These are phyloP conservation scores for Uria aalge DNA, from an alignment of 2,113 vertebrate species.

Conservation along the genomic window DNA sequence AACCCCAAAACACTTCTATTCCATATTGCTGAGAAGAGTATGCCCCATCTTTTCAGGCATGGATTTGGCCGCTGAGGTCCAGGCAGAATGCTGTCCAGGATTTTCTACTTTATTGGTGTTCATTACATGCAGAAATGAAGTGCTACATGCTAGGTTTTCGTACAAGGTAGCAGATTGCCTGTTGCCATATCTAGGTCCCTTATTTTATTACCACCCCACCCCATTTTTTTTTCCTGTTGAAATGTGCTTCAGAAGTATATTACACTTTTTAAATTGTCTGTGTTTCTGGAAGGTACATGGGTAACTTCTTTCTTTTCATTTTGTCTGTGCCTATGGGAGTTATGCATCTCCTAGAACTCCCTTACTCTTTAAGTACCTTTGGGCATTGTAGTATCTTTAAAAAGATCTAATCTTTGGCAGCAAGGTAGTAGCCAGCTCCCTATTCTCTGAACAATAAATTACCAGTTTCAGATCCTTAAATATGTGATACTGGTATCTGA, in stretches of 20 bases:
- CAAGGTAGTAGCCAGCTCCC: neutral
- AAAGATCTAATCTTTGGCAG: neutral
- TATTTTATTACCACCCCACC: neutral
- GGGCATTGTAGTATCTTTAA: neutral
- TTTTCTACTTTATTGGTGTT: accelerated
- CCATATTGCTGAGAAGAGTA: accelerated
- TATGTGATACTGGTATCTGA: neutral
- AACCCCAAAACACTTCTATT: neutral
- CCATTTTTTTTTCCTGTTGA: neutral
- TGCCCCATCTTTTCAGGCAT: neutral
- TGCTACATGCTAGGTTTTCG: neutral
- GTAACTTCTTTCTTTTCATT: neutral
- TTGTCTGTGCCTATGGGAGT: neutral
- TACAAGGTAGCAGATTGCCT: neutral
- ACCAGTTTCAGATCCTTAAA: neutral
- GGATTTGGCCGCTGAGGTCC: neutral
- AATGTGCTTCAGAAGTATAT: neutral
- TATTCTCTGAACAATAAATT: neutral
- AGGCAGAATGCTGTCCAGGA: neutral
- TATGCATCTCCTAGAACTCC: neutral
- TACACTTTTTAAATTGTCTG: neutral
- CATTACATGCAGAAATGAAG: neutral
- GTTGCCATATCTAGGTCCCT: neutral
- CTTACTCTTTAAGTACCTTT: neutral
- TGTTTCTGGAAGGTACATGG: neutral